These are phyloP conservation scores for Mus minutoides DNA, from an alignment of 2,797 vertebrate genomes.

Conservation along the genomic window DNA sequence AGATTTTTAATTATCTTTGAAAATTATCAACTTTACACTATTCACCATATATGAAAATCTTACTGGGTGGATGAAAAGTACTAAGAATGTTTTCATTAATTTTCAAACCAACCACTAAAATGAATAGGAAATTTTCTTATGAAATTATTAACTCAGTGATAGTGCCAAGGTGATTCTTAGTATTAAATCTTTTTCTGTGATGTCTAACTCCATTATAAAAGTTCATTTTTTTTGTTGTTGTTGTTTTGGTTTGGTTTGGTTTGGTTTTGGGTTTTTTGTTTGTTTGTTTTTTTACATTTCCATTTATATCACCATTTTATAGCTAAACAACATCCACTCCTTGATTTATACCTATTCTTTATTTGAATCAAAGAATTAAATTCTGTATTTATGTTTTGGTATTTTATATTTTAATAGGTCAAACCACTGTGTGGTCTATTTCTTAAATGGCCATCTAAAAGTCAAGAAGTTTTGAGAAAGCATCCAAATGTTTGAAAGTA, in stretches of 20 bases:
- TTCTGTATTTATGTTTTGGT: conserved; percentile 22
- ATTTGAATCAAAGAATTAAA: conserved; percentile 5
- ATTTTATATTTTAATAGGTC: background rate
- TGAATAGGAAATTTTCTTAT: background rate
- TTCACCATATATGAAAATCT: background rate
- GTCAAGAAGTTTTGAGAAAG: background rate
- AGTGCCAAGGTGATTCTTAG: background rate
- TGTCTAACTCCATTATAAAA: background rate
- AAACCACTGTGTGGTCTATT: background rate
- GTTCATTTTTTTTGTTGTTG: no score
- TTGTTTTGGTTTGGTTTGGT: no score
- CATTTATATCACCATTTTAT: background rate
- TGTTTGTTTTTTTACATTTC: background rate
- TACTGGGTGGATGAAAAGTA: background rate
- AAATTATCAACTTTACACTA: conserved; percentile 3
- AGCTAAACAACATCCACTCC: background rate
- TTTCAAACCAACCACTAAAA: background rate
- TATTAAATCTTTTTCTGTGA: background rate
- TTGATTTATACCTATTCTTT: background rate
- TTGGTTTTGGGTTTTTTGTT: no score
- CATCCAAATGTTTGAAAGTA: background rate
- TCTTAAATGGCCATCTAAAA: background rate
- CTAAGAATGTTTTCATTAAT: conserved; percentile 16
- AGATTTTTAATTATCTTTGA: conserved; percentile 24
- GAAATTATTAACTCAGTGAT: background rate